Base-by-base conservation (phyloP, 2,797 vertebrate genomes). In the Falco biarmicus region DNA sequence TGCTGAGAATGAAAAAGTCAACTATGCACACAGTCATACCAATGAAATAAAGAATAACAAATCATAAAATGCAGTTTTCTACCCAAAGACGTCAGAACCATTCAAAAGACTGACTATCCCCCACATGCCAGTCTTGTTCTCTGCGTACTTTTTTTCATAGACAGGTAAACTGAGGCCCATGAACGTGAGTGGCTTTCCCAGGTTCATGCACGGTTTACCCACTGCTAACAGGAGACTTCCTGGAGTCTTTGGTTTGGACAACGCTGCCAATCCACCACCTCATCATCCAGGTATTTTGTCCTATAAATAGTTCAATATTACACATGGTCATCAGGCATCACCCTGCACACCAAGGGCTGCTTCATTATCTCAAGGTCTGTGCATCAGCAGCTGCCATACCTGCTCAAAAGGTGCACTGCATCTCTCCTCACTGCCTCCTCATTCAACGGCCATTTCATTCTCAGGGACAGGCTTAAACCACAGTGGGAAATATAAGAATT, bases 91-190 rank as follows among this genome's bases (percentile, higher is more conserved):
- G 15, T 73, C 57, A 73, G 53, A 84, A 45, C n/a, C 37, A 13
- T 60, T 69, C 56, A 45, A 84, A 75, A 76, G 37, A 89, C 28
- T 56, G n/a, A 69, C 50, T 11, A 6, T 31, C 11, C 15, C 47
- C 13, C 50, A 34, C 34, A 10, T 9, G 37, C 39, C 0, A 0
- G 19, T 45, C 39, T 60, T 0, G 0, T 59, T 63, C 28, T 47
- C 84, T 61, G 71, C 5, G 4, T 13, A 28, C 7, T 48, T 88
- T 71, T 53, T 53, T 65, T 24, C 48, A 73, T 24, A 24, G 69
- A 11, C 11, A 45, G 69, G 84, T 85, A 95, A 92, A 86, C 50
- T n/a, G 81, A 92, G 82, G 47, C 54, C 15, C 1, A 1, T 34
- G 10, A n/a, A 32, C 0, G 0, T 13, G 17, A n/a, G 43, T 61